Evolutionary conservation across 2,797 vertebrate genomes (phyloP), one percentile per base, ranked within the genome.

Genomic region (Eulemur mongoz): DNA sequence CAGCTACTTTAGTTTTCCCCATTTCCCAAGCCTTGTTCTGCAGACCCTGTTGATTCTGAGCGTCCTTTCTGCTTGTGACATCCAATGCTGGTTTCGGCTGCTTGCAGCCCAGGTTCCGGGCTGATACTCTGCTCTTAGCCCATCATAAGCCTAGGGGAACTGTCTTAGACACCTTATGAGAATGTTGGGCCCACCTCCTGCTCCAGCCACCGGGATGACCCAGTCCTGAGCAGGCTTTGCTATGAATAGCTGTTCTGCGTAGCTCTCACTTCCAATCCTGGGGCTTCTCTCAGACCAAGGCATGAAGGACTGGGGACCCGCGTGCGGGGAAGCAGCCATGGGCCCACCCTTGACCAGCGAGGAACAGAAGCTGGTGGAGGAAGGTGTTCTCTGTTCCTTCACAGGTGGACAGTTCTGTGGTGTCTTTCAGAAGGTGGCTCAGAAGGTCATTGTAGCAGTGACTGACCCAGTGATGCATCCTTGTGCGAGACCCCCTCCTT

Each of bases 381-480:
- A 63, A 57, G 6, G 18, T 25, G 38, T 35, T 78, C 54, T 38
- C 25, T 4, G 2, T 25, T 38, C 40, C 22, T 50, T 40, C 6
- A 2, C 0, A 5, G 20, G 27, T 0, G 50, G 30, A 12, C 7
- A 0, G 17, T 50, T 57, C 61, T 54, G 54, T 22, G 69, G 15
- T 63, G 17, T 25, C 9, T 45, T 45, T 54, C 50, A 27, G 45
- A 63, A 54, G 85, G 25, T 17, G 1, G 15, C 80, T 54, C 25
- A 48, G 80, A 69, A n/a, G 40, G 25, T 27, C 50, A 48, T 4
- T 3, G 13, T 15, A 20, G 5, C 59, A 54, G 59, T 4, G 7
- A n/a, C 75, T 25, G 17, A 25, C 52, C 54, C 14, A 43, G 18
- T 23, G 17, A 54, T 5, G 25, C 0, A 5, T 73, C 22, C 30